phyloP scores from a whole-genome alignment of 2,113 vertebrate species.

The Peucedramus taeniatus region DNA sequence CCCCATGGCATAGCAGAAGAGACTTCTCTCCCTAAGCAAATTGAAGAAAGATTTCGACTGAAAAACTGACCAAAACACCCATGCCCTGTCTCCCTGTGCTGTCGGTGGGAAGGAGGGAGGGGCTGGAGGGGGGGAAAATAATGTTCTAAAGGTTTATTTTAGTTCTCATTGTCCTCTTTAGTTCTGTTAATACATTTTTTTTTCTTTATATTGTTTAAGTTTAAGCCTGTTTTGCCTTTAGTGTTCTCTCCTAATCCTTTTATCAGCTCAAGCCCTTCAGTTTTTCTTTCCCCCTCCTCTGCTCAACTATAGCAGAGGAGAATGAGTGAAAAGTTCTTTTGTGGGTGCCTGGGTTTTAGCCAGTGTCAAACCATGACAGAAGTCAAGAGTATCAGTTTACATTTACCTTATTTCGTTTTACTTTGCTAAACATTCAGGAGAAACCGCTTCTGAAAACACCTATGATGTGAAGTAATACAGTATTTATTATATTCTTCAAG shows the following conservation, averaged over 20 bases:
- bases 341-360: background rate
- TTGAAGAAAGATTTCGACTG: background rate
- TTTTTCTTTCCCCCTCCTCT: background rate
- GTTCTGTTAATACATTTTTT: background rate
- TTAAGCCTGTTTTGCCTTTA: background rate
- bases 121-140: too few species aligned
- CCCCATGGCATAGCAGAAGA: background rate
- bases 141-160: background rate
- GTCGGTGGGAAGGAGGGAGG: background rate
- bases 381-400: background rate
- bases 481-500: background rate
- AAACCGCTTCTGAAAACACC: background rate
- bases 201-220: background rate
- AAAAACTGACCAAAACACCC: background rate
- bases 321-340: background rate
- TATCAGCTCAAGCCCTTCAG: background rate
- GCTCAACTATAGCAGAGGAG: background rate
- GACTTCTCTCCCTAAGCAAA: background rate
- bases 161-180: background rate
- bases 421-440: background rate
- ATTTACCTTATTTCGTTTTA: background rate
- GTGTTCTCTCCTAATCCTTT: background rate
- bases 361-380: background rate
- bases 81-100: rapidly evolving
- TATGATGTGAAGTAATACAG: background rate